phyloP scores from a whole-genome alignment of 2,797 vertebrate species.

The Austrolebias charrua region DNA sequence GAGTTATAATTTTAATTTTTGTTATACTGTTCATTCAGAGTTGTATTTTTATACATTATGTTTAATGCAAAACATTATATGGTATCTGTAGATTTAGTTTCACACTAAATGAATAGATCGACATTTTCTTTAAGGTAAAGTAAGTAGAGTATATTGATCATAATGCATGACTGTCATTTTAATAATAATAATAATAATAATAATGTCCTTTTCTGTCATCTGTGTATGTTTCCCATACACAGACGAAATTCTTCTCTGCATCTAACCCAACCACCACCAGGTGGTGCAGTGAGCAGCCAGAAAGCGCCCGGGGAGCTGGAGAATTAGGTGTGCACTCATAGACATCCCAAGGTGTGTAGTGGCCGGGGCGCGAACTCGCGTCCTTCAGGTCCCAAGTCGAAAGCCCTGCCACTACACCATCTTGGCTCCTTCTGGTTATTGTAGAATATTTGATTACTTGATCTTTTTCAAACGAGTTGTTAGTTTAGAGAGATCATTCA shows the following conservation, averaged over 20 bases:
- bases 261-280: too few species aligned
- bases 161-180: conserved; percentile 4
- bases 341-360: too few species aligned
- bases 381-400: too few species aligned
- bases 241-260: too few species aligned
- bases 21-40: neutral
- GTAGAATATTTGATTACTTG: conserved; percentile 29
- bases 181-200: too few species aligned
- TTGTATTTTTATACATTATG: neutral
- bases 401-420: too few species aligned
- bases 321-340: too few species aligned
- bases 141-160: conserved; percentile 4
- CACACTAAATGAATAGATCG: neutral
- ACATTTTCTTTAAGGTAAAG: conserved; percentile 24
- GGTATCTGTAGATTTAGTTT: neutral
- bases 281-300: too few species aligned
- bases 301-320: too few species aligned
- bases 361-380: too few species aligned
- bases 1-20: neutral
- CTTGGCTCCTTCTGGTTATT: conserved; percentile 9
- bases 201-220: too few species aligned
- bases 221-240: too few species aligned
- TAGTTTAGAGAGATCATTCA: conserved; percentile 4
- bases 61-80: neutral
- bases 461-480: neutral